phyloP scores from a whole-genome alignment of 2,888 invertebrate species.

The Limnephilus rhombicus region DNA sequence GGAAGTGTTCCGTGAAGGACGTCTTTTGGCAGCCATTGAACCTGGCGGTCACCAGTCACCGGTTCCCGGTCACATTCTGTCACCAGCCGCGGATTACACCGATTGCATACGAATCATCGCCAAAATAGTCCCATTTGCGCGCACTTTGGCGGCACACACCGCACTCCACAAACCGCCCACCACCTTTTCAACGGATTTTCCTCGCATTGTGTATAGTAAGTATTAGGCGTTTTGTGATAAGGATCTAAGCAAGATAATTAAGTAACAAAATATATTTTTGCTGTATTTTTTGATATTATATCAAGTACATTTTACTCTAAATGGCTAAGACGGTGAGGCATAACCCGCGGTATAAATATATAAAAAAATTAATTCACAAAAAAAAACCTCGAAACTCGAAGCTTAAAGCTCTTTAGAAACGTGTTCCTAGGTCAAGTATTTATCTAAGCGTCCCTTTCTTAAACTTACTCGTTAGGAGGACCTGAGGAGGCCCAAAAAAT shows the following conservation, averaged over 20 bases:
- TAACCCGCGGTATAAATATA: too few species aligned
- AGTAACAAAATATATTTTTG: background rate
- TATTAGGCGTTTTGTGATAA: background rate
- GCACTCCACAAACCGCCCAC: background rate
- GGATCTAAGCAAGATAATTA: background rate
- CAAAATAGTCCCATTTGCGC: conserved; percentile 9
- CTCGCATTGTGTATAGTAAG: background rate
- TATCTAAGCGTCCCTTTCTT: too few species aligned
- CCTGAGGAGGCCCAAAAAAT: too few species aligned
- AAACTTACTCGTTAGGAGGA: too few species aligned
- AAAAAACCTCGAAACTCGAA: background rate
- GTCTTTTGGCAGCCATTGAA: conserved; percentile 61
- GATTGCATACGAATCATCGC: conserved; percentile 46
- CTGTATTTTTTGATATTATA: background rate
- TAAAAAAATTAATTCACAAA: too few species aligned
- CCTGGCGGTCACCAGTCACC: conserved; percentile 28
- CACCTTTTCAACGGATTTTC: background rate
- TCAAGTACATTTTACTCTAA: too few species aligned
- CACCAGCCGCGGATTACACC: conserved; percentile 12
- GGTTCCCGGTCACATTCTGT: conserved; percentile 19
- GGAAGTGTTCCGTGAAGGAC: conserved; percentile 63
- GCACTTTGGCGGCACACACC: conserved; percentile 4
- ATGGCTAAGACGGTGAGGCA: too few species aligned
- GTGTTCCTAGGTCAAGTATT: too few species aligned
- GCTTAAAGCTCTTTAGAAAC: background rate